phyloP scores from a whole-genome alignment of 2,113 vertebrate species.

The Halcyon malimbica region DNA sequence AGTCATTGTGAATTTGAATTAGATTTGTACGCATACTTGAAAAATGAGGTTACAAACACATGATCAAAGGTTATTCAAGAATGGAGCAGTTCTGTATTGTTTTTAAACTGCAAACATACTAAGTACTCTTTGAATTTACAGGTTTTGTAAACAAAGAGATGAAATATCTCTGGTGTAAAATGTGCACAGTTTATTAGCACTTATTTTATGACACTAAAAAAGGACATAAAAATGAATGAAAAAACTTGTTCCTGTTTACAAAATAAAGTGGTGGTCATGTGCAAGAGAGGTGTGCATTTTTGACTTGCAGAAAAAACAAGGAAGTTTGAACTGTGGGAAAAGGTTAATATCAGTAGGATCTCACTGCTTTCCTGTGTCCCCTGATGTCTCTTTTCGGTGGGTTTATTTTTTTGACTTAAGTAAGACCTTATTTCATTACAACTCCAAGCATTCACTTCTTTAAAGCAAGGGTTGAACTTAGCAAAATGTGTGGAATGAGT shows the following conservation, averaged over 20 bases:
- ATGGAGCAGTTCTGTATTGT: neutral
- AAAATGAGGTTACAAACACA: neutral
- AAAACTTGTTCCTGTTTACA: neutral
- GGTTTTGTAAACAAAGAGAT: neutral
- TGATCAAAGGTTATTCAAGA: neutral
- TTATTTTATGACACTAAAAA: neutral
- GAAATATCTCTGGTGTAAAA: neutral
- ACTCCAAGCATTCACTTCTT: neutral
- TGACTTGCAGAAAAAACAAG: neutral
- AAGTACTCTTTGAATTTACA: neutral
- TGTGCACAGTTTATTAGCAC: neutral
- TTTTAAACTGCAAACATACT: neutral
- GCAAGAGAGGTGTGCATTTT: neutral
- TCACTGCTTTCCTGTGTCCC: neutral
- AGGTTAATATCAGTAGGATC: neutral
- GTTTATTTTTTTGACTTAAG: neutral
- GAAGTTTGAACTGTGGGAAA: neutral
- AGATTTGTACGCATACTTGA: neutral
- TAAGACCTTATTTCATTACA: neutral
- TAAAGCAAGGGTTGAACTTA: neutral
- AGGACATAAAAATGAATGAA: neutral
- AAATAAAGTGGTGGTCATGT: neutral
- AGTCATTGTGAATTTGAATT: neutral
- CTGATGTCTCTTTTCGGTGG: neutral
- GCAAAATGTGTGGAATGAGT: neutral